phyloP scores from a whole-genome alignment of 1,140 invertebrate genomes.

The Microplitis demolitor region DNA sequence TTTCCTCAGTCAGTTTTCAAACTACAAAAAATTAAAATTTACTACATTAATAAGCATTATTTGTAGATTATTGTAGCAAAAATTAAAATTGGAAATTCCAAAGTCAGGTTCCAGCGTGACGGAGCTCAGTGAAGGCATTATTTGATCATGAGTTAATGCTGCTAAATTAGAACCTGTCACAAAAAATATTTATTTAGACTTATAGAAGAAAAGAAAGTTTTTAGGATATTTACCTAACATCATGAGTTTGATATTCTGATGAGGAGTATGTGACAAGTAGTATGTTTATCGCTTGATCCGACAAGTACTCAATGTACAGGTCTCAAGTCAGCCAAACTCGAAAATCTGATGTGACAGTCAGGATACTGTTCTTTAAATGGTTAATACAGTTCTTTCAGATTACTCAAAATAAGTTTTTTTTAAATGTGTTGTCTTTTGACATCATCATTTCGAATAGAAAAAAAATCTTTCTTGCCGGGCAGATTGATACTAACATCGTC shows the following conservation, averaged over 20 bases:
- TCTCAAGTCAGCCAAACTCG: conserved; percentile 6
- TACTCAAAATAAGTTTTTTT: conserved; percentile 8
- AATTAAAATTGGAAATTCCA: too few species aligned
- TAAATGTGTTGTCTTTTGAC: conserved; percentile 6
- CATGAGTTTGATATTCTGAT: conserved; percentile 25
- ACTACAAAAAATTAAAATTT: too few species aligned
- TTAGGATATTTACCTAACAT: conserved; percentile 5
- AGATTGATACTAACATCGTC: too few species aligned
- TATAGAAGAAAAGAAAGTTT: not conserved
- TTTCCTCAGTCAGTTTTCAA: too few species aligned
- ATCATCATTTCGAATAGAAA: not conserved
- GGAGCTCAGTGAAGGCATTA: too few species aligned
- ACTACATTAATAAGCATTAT: too few species aligned
- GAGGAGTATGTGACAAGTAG: too few species aligned
- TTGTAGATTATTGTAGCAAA: too few species aligned
- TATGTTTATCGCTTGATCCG: not conserved
- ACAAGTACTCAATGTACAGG: conserved; percentile 14
- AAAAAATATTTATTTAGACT: not conserved
- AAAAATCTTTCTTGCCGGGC: not conserved
- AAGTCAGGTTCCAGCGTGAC: too few species aligned
- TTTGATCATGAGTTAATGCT: too few species aligned
- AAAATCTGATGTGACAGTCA: not conserved
- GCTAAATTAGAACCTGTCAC: not conserved
- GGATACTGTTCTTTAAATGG: not conserved
- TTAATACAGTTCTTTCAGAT: not conserved